phyloP scores from a whole-genome alignment of 2,113 vertebrate genomes.

The Genyomyrus donnyi region DNA sequence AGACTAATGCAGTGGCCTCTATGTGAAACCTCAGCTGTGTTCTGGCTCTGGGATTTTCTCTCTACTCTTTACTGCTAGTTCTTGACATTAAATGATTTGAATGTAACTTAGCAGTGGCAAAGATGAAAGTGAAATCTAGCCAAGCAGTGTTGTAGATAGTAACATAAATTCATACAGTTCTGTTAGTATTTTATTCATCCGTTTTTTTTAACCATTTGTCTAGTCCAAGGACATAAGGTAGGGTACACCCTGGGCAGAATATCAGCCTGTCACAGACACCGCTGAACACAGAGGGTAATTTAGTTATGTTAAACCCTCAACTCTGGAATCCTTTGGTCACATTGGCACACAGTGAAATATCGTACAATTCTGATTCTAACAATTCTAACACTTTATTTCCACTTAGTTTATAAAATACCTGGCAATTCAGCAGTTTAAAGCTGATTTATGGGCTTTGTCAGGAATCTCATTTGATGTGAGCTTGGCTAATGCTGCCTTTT shows the following conservation, averaged over 20 bases:
- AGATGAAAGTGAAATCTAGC: neutral
- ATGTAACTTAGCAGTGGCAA: neutral
- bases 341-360: neutral
- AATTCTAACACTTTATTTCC: neutral
- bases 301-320: neutral
- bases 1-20: neutral
- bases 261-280: neutral
- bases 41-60: neutral
- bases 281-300: neutral
- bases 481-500: neutral
- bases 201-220: neutral
- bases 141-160: neutral
- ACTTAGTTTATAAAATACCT: neutral
- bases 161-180: neutral
- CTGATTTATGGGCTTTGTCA: neutral
- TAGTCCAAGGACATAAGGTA: neutral
- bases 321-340: neutral
- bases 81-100: neutral
- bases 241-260: neutral
- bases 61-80: neutral
- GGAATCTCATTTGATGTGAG: neutral
- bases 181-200: neutral
- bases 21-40: neutral
- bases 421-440: neutral
- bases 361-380: neutral